Percentiles rank a stretch among this genome's conserved stretches.
phyloP scores from a whole-genome alignment of 1,140 invertebrate species.

The Chironomus striatipennis region DNA sequence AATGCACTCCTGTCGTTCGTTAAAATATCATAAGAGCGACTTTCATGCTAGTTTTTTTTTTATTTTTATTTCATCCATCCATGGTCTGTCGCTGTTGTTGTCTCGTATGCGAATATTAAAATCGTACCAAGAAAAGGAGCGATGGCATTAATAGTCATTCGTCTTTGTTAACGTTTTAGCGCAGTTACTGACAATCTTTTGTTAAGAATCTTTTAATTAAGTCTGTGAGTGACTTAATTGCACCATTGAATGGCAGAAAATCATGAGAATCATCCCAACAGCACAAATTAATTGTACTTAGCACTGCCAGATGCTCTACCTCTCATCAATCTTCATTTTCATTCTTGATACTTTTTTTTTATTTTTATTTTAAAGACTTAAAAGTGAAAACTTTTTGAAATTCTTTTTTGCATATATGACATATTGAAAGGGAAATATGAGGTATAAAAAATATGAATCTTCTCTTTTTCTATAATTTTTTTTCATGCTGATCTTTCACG shows the following conservation, averaged over 20 bases:
- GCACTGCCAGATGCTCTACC: neutral
- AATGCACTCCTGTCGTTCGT: too few species aligned
- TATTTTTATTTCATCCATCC: too few species aligned
- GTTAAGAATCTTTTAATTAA: constrained; percentile 10
- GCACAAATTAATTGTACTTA: neutral
- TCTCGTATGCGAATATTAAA: too few species aligned
- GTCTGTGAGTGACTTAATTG: constrained; percentile 1
- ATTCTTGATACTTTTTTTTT: too few species aligned
- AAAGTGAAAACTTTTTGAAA: neutral
- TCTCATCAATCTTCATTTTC: neutral
- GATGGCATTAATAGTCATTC: constrained; percentile 6
- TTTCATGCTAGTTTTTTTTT: too few species aligned
- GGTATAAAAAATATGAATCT: neutral
- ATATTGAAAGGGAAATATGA: neutral
- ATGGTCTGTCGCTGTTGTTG: too few species aligned
- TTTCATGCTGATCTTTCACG: neutral
- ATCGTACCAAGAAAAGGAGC: neutral
- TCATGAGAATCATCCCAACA: neutral
- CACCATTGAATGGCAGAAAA: neutral
- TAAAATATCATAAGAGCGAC: too few species aligned
- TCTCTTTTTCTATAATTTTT: neutral
- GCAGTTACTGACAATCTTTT: neutral
- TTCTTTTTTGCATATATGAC: neutral
- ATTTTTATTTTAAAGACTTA: too few species aligned
- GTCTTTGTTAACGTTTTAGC: neutral